Base-by-base conservation (phyloP, 2,113 vertebrate genomes). In the Crotophaga sulcirostris region DNA sequence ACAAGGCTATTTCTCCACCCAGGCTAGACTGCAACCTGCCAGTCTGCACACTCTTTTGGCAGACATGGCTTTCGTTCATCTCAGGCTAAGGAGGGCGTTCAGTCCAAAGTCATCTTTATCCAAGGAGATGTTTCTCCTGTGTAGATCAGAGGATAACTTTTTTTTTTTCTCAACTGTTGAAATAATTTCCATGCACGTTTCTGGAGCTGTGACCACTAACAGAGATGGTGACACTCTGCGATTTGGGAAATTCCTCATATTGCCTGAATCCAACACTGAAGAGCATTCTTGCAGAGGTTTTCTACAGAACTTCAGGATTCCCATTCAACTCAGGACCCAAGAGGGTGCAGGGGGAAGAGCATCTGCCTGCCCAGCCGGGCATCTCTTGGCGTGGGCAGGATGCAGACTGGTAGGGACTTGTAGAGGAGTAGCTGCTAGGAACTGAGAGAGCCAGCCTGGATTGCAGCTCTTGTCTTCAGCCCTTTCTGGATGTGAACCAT, bases 11-110 rank as follows among this genome's bases (percentile, higher is more conserved):
- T 60, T 73, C 17, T 54, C 12, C 33, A 11, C 38, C 31, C 54
- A 38, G 73, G 7, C 58, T 54, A 24, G 31, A 42, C 54, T 91
- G 66, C 75, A 54, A 55, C 63, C 59, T 80, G 29, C 25, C 68
- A 2, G 0, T 47, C 64, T 1, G 1, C 10, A 23, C 6, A 2
- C 45, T 44, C 0, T 58, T 11, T 40, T 70, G 64, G 59, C 45
- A 81, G 9, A 70, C 0, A 0, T 62, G 73, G 21, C n/a, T 89
- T 93, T 45, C 3, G 1, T 91, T 89, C 5, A 1, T n/a, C 29
- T 88, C 49, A 31, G 11, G 16, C 33, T 75, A 13, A 81, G 34
- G 56, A 69, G 25, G 7, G 28, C 92, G 70, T 73, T 86, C 0
- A 7, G 25, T 66, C n/a, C 63, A 77, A 83, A 94, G 31, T 89